Percentiles rank a stretch among this genome's conserved stretches.
These are phyloP conservation scores for Eonycteris spelaea DNA, from an alignment of 2,113 vertebrate genomes.

Conservation along the genomic window DNA sequence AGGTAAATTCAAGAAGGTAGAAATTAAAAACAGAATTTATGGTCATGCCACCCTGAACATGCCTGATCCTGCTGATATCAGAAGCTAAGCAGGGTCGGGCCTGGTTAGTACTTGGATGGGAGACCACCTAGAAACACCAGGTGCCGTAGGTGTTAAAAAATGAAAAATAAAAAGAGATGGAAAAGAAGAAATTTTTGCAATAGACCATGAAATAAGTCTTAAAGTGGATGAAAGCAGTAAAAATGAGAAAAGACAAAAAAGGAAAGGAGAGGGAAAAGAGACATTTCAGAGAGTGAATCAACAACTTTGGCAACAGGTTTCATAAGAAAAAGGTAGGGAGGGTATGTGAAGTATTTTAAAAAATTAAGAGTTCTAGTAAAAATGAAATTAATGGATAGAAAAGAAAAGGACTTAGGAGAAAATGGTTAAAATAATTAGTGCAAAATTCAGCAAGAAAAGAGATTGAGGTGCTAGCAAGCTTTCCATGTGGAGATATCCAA, in stretches of 20 bases:
- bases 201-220: not conserved
- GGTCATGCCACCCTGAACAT: too few relatives aligned
- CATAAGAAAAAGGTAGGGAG: not conserved
- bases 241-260: not conserved
- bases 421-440: not conserved
- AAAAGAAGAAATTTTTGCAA: not conserved
- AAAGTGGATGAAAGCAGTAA: not conserved
- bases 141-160: too few relatives aligned
- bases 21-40: not conserved
- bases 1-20: not conserved
- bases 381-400: not conserved
- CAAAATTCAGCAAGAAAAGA: not conserved
- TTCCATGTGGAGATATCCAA: not conserved
- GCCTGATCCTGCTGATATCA: too few relatives aligned
- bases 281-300: not conserved
- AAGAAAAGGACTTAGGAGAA: not conserved
- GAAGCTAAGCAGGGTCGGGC: too few relatives aligned
- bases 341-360: not conserved
- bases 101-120: too few relatives aligned
- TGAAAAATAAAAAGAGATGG: too few relatives aligned
- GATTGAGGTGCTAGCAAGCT: not conserved
- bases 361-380: not conserved
- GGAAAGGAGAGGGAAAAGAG: not conserved
- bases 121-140: too few relatives aligned
- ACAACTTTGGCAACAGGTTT: not conserved